Evolutionary conservation across 2,888 invertebrate genomes (phyloP).

Genomic region (Atethmia centrago): DNA sequence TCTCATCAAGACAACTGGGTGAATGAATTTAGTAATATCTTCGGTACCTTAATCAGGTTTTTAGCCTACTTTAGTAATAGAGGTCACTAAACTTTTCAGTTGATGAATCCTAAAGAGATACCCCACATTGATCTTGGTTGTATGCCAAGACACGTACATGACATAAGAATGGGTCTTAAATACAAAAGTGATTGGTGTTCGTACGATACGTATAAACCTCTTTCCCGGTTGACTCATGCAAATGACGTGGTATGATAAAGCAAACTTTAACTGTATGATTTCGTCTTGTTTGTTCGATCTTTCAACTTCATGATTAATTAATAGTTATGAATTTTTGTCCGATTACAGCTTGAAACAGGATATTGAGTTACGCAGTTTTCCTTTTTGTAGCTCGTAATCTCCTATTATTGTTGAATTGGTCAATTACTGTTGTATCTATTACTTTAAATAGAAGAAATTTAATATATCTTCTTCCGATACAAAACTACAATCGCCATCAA

Average conservation of each 20-base stretch:
- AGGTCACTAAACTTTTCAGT: conserved; percentile 49
- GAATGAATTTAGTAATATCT: neutral
- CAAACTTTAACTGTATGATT: conserved; percentile 12
- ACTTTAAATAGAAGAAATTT: no score
- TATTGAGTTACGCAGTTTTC: neutral
- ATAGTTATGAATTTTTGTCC: neutral
- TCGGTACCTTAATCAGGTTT: conserved; percentile 3
- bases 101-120: neutral
- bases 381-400: neutral
- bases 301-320: conserved; percentile 20
- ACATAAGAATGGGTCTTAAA: conserved; percentile 16
- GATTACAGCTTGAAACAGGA: neutral
- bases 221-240: conserved; percentile 49
- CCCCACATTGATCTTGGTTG: conserved; percentile 24
- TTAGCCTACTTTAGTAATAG: conserved; percentile 33
- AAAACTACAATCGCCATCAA: neutral
- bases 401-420: no score
- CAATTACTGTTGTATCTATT: neutral
- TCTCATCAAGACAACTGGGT: neutral
- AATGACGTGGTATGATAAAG: conserved; percentile 35
- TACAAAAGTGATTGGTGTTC: conserved; percentile 25
- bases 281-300: conserved; percentile 4
- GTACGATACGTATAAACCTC: conserved; percentile 9
- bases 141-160: conserved; percentile 32
- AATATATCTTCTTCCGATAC: neutral